phyloP scores from a whole-genome alignment of 2,797 vertebrate genomes.

The Sebastes hubbsi region DNA sequence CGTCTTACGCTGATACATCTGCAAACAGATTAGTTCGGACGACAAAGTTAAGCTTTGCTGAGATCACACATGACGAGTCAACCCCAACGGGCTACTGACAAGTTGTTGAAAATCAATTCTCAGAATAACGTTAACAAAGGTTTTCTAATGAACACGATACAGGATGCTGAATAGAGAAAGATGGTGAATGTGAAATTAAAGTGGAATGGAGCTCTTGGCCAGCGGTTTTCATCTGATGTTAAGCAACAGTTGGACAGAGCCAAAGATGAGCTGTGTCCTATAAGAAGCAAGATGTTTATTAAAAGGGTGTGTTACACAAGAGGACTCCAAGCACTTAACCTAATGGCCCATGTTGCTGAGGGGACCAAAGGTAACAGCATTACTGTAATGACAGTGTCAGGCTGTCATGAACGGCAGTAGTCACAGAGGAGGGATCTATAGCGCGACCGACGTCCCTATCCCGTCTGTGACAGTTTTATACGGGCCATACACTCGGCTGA shows the following conservation, averaged over 20 bases:
- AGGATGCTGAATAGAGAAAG: neutral
- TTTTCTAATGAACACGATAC: neutral
- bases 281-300: conserved; percentile 55
- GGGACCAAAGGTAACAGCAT: conserved; percentile 12
- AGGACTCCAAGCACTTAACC: conserved; percentile 53
- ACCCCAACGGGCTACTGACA: neutral
- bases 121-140: neutral
- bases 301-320: conserved; percentile 39
- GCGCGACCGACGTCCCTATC: conserved; percentile 13
- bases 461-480: conserved; percentile 49
- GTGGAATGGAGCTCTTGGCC: conserved; percentile 6
- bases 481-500: conserved; percentile 30
- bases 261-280: conserved; percentile 20
- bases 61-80: conserved; percentile 1
- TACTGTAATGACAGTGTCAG: conserved; percentile 12
- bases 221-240: conserved; percentile 31
- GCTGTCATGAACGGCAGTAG: conserved; percentile 5
- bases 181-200: conserved; percentile 17
- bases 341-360: conserved; percentile 51
- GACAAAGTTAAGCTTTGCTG: neutral
- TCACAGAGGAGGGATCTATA: conserved; percentile 15
- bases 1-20: neutral
- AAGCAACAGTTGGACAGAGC: conserved; percentile 13
- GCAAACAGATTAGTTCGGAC: neutral
- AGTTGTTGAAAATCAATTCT: neutral